Evolutionary conservation across 1,140 invertebrate genomes (phyloP).

Genomic region (Diachasma alloeum): DNA sequence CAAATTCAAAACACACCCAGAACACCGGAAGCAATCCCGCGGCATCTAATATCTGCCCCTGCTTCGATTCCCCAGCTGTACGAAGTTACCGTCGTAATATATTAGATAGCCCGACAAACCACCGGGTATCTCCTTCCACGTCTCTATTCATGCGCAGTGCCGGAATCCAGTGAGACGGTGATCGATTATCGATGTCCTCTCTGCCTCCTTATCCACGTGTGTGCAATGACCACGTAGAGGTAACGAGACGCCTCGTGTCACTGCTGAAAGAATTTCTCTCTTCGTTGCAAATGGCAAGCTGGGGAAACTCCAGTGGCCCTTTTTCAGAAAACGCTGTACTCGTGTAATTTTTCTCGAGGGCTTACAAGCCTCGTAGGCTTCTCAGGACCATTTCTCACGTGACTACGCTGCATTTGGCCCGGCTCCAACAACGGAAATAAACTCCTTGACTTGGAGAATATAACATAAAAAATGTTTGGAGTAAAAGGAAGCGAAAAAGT

Average conservation of each 20-base stretch:
- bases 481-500: background rate
- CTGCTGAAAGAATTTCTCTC: background rate
- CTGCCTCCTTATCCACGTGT: background rate
- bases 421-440: constrained; percentile 1
- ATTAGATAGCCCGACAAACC: background rate
- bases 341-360: background rate
- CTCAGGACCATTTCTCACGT: constrained; percentile 4
- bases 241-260: background rate
- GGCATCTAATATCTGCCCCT: background rate
- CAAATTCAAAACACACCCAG: too few species aligned
- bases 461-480: background rate
- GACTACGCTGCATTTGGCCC: background rate
- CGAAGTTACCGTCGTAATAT: background rate
- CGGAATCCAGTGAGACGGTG: background rate
- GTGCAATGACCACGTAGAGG: background rate
- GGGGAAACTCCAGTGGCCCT: background rate
- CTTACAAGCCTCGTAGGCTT: background rate
- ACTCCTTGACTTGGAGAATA: background rate
- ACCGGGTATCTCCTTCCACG: background rate
- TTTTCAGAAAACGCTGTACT: background rate
- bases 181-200: background rate
- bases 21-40: background rate
- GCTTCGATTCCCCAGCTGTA: background rate
- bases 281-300: background rate
- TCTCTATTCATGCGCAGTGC: constrained; percentile 2